Percentiles rank a stretch among this genome's conserved stretches.
phyloP scores from a whole-genome alignment of 1,140 invertebrate genomes.

The Sycophaga agraensis region DNA sequence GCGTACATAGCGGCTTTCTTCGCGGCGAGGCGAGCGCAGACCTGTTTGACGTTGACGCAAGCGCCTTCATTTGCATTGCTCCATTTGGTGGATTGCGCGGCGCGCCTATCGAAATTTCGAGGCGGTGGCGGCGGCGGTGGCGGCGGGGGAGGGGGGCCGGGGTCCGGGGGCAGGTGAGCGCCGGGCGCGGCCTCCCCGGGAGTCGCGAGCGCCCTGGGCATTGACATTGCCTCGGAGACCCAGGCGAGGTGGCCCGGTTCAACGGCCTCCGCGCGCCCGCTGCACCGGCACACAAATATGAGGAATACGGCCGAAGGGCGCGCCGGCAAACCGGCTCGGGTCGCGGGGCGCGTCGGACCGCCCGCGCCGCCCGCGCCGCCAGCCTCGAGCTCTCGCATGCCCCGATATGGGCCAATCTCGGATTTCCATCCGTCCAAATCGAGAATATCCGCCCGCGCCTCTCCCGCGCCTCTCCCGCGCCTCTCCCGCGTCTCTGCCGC shows the following conservation, averaged over 20 bases:
- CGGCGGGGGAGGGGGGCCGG: too few species aligned
- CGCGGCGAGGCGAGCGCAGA: neutral
- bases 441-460: constrained; percentile 56
- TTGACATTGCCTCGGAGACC: too few species aligned
- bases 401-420: constrained; percentile 59
- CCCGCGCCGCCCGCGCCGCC: neutral
- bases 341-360: neutral
- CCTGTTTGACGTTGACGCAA: too few species aligned
- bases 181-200: too few species aligned
- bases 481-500: neutral
- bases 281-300: neutral
- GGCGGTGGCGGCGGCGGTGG: neutral
- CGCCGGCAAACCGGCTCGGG: too few species aligned
- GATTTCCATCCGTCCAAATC: constrained; percentile 59
- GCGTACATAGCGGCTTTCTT: too few species aligned
- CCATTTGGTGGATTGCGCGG: too few species aligned
- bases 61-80: too few species aligned
- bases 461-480: constrained; percentile 34
- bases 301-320: neutral
- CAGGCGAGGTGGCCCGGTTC: too few species aligned
- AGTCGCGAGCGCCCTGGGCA: too few species aligned
- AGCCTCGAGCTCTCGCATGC: constrained; percentile 37
- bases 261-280: neutral
- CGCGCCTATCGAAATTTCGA: too few species aligned
- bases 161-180: too few species aligned